Evolutionary conservation across 2,113 vertebrate genomes (phyloP).

Genomic region (Corythoichthys intestinalis): DNA sequence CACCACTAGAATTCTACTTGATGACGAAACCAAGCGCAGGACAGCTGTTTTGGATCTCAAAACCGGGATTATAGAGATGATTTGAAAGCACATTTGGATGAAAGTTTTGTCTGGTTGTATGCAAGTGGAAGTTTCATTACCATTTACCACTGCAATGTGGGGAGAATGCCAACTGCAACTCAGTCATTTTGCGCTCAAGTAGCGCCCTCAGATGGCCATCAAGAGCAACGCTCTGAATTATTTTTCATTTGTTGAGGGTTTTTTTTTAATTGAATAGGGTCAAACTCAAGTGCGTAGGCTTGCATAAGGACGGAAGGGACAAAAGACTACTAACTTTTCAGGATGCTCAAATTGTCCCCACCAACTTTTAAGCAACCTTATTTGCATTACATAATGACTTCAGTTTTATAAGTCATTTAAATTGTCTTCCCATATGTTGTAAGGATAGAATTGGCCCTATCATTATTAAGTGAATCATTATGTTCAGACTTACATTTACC

Average conservation of each 20-base stretch:
- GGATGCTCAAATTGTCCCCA: too few relatives aligned
- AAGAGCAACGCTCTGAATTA: not conserved
- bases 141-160: not conserved
- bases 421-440: too few relatives aligned
- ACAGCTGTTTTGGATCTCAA: not conserved
- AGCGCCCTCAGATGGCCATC: slow-evolving; percentile 49
- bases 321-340: too few relatives aligned
- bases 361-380: too few relatives aligned
- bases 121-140: not conserved
- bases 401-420: too few relatives aligned
- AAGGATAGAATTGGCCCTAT: too few relatives aligned
- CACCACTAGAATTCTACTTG: slow-evolving; percentile 3
- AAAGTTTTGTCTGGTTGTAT: not conserved
- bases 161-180: not conserved
- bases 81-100: not conserved
- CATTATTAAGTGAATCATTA: too few relatives aligned
- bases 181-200: slow-evolving; percentile 25
- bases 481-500: too few relatives aligned
- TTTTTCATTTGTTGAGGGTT: not conserved
- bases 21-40: slow-evolving; percentile 3
- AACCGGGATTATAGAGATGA: not conserved
- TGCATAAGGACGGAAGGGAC: too few relatives aligned
- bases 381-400: too few relatives aligned
- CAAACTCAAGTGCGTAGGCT: not conserved
- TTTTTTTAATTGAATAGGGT: not conserved